phyloP scores from a whole-genome alignment of 1,140 invertebrate genomes.

The Lethrus apterus region DNA sequence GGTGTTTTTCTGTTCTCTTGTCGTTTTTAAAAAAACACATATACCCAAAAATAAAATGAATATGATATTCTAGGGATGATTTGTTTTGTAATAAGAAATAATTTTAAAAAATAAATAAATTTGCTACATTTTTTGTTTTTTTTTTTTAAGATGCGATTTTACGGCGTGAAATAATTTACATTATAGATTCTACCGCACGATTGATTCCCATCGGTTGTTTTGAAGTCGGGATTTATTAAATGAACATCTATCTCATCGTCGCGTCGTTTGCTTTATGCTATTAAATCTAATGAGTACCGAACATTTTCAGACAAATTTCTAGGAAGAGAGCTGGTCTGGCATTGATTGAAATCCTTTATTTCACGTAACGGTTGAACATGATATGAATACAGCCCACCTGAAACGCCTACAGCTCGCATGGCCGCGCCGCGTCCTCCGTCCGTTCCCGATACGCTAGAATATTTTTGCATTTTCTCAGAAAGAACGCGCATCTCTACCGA shows the following conservation, averaged over 20 bases:
- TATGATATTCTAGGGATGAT: too few relatives aligned
- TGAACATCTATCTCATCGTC: constrained; percentile 2
- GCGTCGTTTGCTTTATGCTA: constrained; percentile 18
- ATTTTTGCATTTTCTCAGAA: constrained; percentile 17
- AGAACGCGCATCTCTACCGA: constrained; percentile 12
- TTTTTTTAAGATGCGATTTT: too few relatives aligned
- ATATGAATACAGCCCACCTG: constrained; percentile 1
- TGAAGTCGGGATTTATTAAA: constrained; percentile 1
- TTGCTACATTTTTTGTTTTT: too few relatives aligned
- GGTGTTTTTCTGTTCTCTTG: too few relatives aligned
- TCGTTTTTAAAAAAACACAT: too few relatives aligned
- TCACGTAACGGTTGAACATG: constrained; percentile 16
- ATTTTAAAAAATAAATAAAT: too few relatives aligned
- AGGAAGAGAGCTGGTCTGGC: constrained; percentile 16
- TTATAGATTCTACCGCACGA: too few relatives aligned
- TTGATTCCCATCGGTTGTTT: constrained; percentile 11
- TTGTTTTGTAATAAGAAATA: too few relatives aligned
- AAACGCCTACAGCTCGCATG: constrained; percentile 4
- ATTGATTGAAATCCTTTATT: constrained; percentile 22
- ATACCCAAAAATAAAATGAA: too few relatives aligned
- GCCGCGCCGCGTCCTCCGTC: not conserved
- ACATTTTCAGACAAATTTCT: constrained; percentile 23
- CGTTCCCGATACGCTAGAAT: constrained; percentile 5
- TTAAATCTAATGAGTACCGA: constrained; percentile 21
- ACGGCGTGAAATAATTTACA: too few relatives aligned